Conservation (phyloP, 1,140 invertebrate genomes). For the Tetragnatha versicolor region DNA sequence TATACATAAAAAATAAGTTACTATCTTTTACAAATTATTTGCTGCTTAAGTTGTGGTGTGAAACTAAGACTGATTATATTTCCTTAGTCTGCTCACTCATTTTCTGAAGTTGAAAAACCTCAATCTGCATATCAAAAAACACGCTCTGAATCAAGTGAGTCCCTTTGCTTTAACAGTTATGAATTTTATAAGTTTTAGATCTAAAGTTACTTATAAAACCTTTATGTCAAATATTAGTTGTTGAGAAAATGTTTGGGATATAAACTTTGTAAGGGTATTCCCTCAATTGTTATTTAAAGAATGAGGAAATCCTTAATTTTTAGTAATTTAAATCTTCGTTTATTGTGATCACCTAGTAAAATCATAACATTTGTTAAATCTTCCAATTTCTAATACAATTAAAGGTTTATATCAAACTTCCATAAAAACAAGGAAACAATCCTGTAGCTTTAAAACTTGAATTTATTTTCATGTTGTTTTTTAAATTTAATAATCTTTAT, state of each 20-base stretch:
- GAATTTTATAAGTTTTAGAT: neutral
- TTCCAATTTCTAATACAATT: too few relatives aligned
- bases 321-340: neutral
- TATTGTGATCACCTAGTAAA: too few relatives aligned
- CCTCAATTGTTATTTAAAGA: neutral
- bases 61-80: neutral
- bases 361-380: too few relatives aligned
- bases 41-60: neutral
- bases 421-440: too few relatives aligned
- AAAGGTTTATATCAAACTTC: too few relatives aligned
- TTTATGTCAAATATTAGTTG: too few relatives aligned
- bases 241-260: too few relatives aligned
- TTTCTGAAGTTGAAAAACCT: conserved; percentile 49
- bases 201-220: neutral
- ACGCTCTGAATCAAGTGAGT: conserved; percentile 38
- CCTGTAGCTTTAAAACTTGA: too few relatives aligned
- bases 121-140: conserved; percentile 48
- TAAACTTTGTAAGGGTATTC: neutral
- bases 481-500: too few relatives aligned
- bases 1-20: neutral
- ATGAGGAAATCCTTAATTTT: neutral
- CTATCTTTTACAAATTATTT: neutral
- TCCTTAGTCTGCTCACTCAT: conserved; percentile 44
- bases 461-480: too few relatives aligned
- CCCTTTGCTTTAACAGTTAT: neutral